phyloP scores from a whole-genome alignment of 2,888 invertebrate genomes.

The Chaetogeoica ovagalla region DNA sequence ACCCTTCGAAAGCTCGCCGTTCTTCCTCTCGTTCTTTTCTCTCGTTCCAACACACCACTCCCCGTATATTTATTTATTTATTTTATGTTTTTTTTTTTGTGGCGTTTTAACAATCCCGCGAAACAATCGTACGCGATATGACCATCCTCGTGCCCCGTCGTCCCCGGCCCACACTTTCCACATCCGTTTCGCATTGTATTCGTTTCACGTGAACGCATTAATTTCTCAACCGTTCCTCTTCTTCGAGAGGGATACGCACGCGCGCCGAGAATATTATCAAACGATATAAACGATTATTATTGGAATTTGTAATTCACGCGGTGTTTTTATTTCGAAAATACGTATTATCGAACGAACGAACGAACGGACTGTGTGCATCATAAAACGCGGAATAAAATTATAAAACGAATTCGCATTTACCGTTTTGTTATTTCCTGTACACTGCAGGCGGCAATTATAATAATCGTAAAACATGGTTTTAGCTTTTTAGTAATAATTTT shows the following conservation, averaged over 20 bases:
- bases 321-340: constrained; percentile 3
- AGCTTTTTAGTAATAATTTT: no score
- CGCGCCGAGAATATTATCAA: constrained; percentile 6
- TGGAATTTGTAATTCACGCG: not conserved
- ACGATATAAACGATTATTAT: not conserved
- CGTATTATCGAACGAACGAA: not conserved
- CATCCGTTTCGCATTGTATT: constrained; percentile 21
- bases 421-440: not conserved
- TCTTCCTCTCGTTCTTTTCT: not conserved
- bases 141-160: constrained; percentile 11
- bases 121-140: constrained; percentile 35
- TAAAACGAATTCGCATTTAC: not conserved
- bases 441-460: no score
- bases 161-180: not conserved
- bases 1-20: constrained; percentile 37
- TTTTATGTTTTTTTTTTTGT: no score
- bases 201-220: constrained; percentile 37
- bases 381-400: not conserved
- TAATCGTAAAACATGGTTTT: no score
- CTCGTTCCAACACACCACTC: not conserved
- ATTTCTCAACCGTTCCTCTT: constrained; percentile 31
- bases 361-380: not conserved
- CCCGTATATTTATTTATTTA: constrained; percentile 38
- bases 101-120: constrained; percentile 48
- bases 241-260: not conserved